phyloP scores from a whole-genome alignment of 1,140 invertebrate genomes.

The Melipona quadrifasciata region DNA sequence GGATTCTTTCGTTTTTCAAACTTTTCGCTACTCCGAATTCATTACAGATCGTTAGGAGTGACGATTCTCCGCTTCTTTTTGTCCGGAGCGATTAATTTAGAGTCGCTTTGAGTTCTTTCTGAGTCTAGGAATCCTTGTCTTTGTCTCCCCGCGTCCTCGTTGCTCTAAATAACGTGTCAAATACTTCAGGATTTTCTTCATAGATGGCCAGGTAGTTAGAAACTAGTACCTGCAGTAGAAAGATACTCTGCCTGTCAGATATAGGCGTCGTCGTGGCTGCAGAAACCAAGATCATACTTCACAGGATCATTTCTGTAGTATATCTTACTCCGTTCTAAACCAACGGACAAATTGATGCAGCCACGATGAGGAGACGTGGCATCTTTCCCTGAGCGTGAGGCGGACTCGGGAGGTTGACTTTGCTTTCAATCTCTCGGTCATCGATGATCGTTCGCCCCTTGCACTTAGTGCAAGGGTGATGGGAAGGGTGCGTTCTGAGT shows the following conservation, averaged over 20 bases:
- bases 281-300: conserved; percentile 80
- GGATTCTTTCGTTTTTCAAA: neutral
- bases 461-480: conserved; percentile 61
- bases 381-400: conserved; percentile 81
- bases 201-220: neutral
- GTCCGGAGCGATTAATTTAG: no score
- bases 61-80: no score
- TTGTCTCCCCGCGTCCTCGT: no score
- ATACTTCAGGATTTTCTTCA: neutral
- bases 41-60: no score
- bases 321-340: no score
- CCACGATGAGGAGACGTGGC: conserved; percentile 80
- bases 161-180: no score
- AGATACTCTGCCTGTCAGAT: neutral
- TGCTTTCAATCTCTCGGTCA: conserved; percentile 61
- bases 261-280: neutral
- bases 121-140: no score
- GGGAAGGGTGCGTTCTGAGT: conserved; percentile 79
- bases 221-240: neutral
- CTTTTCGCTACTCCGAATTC: neutral
- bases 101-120: no score
- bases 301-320: conserved; percentile 83
- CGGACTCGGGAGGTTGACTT: conserved; percentile 58
- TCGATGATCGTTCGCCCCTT: conserved; percentile 80
- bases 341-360: conserved; percentile 75